Evolutionary conservation across 2,797 vertebrate genomes (phyloP).

Genomic region (Rhinogobio ventralis): DNA sequence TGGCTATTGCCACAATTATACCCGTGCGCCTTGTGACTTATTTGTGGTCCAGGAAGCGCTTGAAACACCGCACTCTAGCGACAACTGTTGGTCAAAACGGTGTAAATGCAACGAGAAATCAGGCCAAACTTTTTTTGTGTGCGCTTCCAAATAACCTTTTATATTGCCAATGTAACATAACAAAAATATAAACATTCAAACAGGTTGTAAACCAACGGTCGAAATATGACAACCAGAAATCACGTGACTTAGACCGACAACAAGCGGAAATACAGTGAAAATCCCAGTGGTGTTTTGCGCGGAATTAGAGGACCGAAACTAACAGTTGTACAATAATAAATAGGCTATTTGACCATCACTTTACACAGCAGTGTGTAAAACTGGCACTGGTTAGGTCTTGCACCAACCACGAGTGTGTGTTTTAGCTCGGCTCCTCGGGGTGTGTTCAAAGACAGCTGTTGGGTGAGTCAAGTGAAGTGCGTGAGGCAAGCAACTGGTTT

Average conservation of each 20-base stretch:
- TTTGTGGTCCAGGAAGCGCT: not conserved
- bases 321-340: not conserved
- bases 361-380: not conserved
- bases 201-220: not conserved
- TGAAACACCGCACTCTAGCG: not conserved
- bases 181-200: not conserved
- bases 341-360: not conserved
- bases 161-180: not conserved
- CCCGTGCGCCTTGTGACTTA: too few species aligned
- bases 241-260: not conserved
- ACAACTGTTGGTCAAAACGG: not conserved
- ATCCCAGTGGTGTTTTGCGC: not conserved
- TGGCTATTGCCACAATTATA: too few species aligned
- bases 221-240: not conserved
- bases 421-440: slow-evolving; percentile 65
- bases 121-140: not conserved
- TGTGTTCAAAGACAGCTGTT: slow-evolving; percentile 81
- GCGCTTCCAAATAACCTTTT: not conserved
- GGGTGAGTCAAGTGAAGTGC: slow-evolving; percentile 77
- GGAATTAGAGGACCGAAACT: not conserved
- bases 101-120: not conserved
- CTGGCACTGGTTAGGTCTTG: slow-evolving; percentile 44
- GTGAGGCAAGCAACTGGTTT: slow-evolving; percentile 71
- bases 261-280: too few species aligned
- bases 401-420: slow-evolving; percentile 69